Base-by-base conservation (phyloP, 2,113 vertebrate species). In the Lasiurus borealis region DNA sequence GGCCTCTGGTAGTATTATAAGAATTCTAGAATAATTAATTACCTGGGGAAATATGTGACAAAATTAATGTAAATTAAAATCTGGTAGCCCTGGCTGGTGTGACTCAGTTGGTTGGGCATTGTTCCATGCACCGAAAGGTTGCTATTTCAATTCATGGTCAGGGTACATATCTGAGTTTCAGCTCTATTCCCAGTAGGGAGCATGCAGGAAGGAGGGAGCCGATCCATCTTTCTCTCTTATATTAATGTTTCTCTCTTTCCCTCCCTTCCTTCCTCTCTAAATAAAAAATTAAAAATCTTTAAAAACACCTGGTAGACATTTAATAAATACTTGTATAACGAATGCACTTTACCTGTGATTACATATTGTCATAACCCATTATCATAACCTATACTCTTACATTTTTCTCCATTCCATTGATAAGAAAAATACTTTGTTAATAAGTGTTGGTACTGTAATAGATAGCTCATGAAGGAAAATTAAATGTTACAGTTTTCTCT, bases 401-500 rank as follows among this genome's bases (percentile, higher is more conserved):
- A 68, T 2, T 92, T 89, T 77, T 86, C 46, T 57, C 50, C 85
- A 46, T 80, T 87, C 13, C 62, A 48, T 31, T 40, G 16, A 66
- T 13, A 73, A 92, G 44, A 25, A 50, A 81, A 84, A 52, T 23
- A 36, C 31, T 50, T 57, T 69, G 16, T 83, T 81, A 89, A 46
- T 89, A 59, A 88, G n/a, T 85, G 23, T 73, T 85, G 31, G 48
- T 54, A 64, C 1, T 83, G 1, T 44, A 5, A 48, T 72, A 29
- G n/a, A 21, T 57, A 92, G 48, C 73, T 72, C 66, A 46, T 90
- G 40, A 82, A 88, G 23, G 62, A 88, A 71, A 82, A 90, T 80
- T 54, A 91, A 85, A 90, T 89, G 13, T 72, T 73, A 52, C 1
- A 44, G 9, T 34, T 80, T 96, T 91, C 14, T 81, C 16, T 90